phyloP scores from a whole-genome alignment of 1,140 invertebrate genomes.

The Fopius arisanus region DNA sequence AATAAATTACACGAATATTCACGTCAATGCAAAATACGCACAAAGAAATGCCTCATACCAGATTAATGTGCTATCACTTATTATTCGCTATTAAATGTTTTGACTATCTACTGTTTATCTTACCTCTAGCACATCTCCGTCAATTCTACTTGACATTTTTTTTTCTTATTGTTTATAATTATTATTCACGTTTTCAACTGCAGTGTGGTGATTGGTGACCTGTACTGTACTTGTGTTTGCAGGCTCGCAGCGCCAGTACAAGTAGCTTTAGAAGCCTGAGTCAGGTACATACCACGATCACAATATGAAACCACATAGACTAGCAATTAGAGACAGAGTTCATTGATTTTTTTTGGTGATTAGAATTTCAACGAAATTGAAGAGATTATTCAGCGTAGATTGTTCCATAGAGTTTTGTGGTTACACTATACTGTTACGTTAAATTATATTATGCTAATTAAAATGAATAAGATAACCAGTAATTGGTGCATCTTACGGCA shows the following conservation, averaged over 20 bases:
- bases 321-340: conserved; percentile 14
- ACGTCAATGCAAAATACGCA: not conserved
- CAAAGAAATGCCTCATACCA: not conserved
- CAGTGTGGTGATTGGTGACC: conserved; percentile 61
- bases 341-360: not conserved
- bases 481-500: not conserved
- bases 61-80: conserved; percentile 8
- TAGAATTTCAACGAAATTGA: too few species aligned
- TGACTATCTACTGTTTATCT: not conserved
- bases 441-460: not conserved
- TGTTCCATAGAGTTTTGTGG: not conserved
- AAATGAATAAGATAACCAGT: not conserved
- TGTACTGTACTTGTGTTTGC: conserved; percentile 69
- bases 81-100: conserved; percentile 8
- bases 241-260: conserved; percentile 84
- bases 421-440: not conserved
- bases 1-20: not conserved
- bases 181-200: conserved; percentile 44
- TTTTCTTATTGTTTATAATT: conserved; percentile 32
- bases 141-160: conserved; percentile 32
- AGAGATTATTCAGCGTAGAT: not conserved
- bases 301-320: conserved; percentile 51
- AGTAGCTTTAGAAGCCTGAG: conserved; percentile 87
- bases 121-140: not conserved
- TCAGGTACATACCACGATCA: conserved; percentile 73